These are phyloP conservation scores for Gymnobelideus leadbeateri DNA, from an alignment of 2,113 vertebrate species.

Conservation along the genomic window DNA sequence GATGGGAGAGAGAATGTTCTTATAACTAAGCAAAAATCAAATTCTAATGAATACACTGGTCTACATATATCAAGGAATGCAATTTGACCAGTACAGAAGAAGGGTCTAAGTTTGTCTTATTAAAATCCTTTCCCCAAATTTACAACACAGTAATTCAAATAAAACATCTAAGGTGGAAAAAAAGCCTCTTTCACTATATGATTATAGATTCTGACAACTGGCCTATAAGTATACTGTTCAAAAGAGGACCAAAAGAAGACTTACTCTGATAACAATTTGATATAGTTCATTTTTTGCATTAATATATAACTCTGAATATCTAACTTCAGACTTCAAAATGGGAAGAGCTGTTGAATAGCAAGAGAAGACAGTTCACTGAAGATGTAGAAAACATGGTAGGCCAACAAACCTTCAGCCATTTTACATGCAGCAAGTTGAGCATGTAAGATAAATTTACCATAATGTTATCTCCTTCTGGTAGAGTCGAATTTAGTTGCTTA, in stretches of 20 bases:
- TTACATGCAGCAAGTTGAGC: constrained; percentile 94
- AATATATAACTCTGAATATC: constrained; percentile 30
- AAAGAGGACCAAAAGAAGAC: background rate
- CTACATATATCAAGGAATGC: background rate
- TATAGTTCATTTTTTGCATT: background rate
- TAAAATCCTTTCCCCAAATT: constrained; percentile 59
- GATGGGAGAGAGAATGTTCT: background rate
- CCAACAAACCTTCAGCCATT: constrained; percentile 94
- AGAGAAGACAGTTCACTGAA: constrained; percentile 86
- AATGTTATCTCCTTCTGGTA: constrained; percentile 90
- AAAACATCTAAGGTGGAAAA: constrained; percentile 12
- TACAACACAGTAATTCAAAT: constrained; percentile 41
- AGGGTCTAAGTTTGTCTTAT: constrained; percentile 3
- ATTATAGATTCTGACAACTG: background rate
- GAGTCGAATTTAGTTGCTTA: constrained; percentile 89
- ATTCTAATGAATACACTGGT: background rate
- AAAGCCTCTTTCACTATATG: background rate
- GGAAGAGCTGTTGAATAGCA: constrained; percentile 79
- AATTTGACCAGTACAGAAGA: background rate
- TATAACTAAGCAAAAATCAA: background rate
- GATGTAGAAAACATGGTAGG: constrained; percentile 88
- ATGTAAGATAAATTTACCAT: constrained; percentile 94
- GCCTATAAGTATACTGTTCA: background rate
- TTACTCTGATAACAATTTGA: background rate
- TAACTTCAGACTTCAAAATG: constrained; percentile 44